Evolutionary conservation across 1,140 invertebrate genomes (phyloP).

Genomic region (Scaptomyza pallida): DNA sequence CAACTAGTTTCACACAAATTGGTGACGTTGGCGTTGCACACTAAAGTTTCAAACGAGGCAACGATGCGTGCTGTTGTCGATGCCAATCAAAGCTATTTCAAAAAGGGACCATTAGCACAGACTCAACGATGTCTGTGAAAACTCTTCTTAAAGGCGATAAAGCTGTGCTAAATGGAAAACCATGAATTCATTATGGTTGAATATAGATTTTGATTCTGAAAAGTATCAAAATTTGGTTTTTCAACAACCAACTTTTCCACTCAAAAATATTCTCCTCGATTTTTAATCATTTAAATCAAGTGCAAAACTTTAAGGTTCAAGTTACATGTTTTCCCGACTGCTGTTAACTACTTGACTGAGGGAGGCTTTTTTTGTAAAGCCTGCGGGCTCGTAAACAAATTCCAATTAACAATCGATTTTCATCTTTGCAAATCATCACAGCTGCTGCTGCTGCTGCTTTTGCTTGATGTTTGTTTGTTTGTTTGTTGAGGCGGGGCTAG

Average conservation of each 20-base stretch:
- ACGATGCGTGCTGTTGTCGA: neutral
- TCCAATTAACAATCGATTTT: constrained; percentile 47
- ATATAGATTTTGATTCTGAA: no score
- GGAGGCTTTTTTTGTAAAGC: neutral
- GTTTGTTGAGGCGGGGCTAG: neutral
- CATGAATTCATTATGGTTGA: no score
- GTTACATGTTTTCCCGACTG: no score
- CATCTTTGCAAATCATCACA: constrained; percentile 26
- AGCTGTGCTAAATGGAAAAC: no score
- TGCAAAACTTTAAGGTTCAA: no score
- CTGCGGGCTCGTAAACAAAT: constrained; percentile 39
- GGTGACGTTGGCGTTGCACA: neutral
- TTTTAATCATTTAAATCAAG: no score
- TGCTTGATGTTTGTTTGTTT: neutral
- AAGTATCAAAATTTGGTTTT: no score
- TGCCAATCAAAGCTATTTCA: neutral
- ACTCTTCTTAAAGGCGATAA: no score
- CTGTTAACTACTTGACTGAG: neutral
- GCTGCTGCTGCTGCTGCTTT: constrained; percentile 1
- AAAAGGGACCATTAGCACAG: no score
- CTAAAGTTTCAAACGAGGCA: neutral
- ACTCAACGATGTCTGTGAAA: no score
- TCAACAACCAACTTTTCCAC: no score
- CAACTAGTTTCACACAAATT: constrained; percentile 1
- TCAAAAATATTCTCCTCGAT: no score